These are phyloP conservation scores for Barnardius zonarius DNA, from an alignment of 2,113 vertebrate species.

Conservation along the genomic window DNA sequence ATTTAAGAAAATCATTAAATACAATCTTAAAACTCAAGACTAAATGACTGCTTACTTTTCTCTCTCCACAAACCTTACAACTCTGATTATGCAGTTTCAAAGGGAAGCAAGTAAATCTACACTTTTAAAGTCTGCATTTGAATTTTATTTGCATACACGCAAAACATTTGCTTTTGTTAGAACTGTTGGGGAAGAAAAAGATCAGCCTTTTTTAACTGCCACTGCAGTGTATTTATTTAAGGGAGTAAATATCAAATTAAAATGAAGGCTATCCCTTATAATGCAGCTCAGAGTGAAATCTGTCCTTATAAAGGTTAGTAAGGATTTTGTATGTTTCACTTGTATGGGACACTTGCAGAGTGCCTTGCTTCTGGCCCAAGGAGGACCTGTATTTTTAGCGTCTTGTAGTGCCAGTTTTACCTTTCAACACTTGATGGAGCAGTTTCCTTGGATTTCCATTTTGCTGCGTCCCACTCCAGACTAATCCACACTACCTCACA, in stretches of 20 bases:
- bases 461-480: neutral
- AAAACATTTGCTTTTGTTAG: neutral
- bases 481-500: neutral
- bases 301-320: fast-evolving
- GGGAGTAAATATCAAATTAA: neutral
- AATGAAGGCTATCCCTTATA: neutral
- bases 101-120: neutral
- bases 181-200: neutral
- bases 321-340: neutral
- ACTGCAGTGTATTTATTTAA: neutral
- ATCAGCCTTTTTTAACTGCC: neutral
- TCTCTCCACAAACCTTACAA: neutral
- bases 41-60: neutral
- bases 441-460: neutral
- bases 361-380: neutral
- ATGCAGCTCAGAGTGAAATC: neutral
- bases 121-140: neutral
- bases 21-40: neutral
- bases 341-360: neutral
- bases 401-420: neutral
- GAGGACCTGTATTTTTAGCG: neutral
- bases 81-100: neutral
- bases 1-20: neutral
- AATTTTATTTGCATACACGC: neutral
- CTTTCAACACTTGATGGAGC: constrained; percentile 64